Percentiles rank a stretch among this genome's conserved stretches.
These are phyloP conservation scores for Antennarius maculatus DNA, from an alignment of 2,797 vertebrate species.

Conservation along the genomic window DNA sequence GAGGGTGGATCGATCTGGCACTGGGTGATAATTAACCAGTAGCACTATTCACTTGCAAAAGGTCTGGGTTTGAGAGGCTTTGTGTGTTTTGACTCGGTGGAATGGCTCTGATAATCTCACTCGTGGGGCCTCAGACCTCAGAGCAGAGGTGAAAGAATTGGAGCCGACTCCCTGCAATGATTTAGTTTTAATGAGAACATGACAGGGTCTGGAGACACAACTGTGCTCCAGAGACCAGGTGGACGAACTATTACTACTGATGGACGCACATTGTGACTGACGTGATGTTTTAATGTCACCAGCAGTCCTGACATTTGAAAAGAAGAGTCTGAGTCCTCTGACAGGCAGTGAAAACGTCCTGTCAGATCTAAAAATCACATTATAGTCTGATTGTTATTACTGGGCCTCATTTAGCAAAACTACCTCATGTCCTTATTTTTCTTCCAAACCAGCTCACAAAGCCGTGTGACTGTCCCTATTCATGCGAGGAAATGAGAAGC, in stretches of 20 bases:
- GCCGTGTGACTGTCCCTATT: slow-evolving; percentile 10
- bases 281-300: too few species aligned
- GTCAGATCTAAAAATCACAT: slow-evolving; percentile 4
- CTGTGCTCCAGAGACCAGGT: slow-evolving; percentile 12
- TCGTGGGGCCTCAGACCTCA: slow-evolving; percentile 6
- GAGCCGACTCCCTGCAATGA: neutral
- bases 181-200: neutral
- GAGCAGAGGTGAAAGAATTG: slow-evolving; percentile 2
- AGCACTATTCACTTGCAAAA: slow-evolving; percentile 18
- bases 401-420: slow-evolving; percentile 32
- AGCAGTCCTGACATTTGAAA: slow-evolving; percentile 2
- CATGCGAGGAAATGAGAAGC: slow-evolving; percentile 44
- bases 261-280: neutral
- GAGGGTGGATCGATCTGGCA: slow-evolving; percentile 48
- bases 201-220: neutral
- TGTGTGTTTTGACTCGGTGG: slow-evolving; percentile 23
- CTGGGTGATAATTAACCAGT: slow-evolving; percentile 59
- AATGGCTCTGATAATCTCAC: slow-evolving; percentile 28
- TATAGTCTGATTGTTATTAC: slow-evolving; percentile 20
- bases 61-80: slow-evolving; percentile 2
- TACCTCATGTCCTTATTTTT: slow-evolving; percentile 19
- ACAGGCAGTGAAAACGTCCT: neutral
- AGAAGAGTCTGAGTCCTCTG: neutral
- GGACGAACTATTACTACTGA: slow-evolving; percentile 13
- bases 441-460: slow-evolving; percentile 22